phyloP scores from a whole-genome alignment of 2,113 vertebrate genomes.

The Poeciliopsis retropinna region DNA sequence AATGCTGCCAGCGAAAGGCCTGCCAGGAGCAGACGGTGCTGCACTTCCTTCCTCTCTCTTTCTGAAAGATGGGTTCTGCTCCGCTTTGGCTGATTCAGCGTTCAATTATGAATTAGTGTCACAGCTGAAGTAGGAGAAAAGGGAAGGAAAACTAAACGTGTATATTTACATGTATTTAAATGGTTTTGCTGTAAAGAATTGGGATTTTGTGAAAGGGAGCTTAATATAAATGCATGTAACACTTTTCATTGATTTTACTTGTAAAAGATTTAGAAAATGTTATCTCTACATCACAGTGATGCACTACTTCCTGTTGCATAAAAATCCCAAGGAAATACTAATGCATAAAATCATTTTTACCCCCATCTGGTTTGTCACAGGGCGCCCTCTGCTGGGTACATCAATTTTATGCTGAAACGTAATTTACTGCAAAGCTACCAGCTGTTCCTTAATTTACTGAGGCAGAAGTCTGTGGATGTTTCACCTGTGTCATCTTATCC shows the following conservation, averaged over 20 bases:
- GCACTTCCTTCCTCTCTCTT: constrained; percentile 4
- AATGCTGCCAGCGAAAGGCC: constrained; percentile 22
- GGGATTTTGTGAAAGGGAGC: too few species aligned
- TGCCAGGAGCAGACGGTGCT: neutral
- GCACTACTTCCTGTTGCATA: too few species aligned
- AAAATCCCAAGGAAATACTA: neutral
- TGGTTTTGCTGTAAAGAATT: neutral
- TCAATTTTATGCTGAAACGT: neutral
- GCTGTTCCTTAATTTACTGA: neutral
- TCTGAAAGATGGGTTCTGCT: neutral
- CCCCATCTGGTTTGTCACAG: constrained; percentile 7
- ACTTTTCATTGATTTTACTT: too few species aligned
- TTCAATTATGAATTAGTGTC: neutral
- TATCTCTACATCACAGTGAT: too few species aligned
- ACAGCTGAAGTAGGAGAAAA: neutral
- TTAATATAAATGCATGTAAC: too few species aligned
- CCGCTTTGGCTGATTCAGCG: neutral
- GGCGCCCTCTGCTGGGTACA: constrained; percentile 68
- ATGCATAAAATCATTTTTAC: neutral
- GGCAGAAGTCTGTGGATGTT: neutral
- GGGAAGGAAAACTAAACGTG: neutral
- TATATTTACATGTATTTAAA: neutral
- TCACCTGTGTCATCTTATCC: constrained; percentile 99
- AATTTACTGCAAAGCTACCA: neutral
- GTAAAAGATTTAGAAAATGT: too few species aligned